Evolutionary conservation across 2,888 invertebrate species (phyloP), one percentile per base, ranked within the genome.

Genomic region (Drosophila seclusa): DNA sequence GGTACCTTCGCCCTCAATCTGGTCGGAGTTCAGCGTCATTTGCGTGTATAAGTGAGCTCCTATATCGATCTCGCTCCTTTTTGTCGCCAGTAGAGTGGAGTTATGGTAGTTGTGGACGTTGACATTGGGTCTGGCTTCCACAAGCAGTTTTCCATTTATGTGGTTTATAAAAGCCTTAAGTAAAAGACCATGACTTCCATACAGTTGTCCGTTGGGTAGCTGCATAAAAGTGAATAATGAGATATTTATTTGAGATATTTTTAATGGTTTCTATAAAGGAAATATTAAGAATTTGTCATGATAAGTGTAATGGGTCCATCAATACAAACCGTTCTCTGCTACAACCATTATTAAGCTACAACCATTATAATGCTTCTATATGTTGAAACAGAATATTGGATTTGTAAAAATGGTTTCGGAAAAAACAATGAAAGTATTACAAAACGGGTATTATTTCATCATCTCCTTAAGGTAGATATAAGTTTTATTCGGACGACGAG

Each of bases 31-130:
- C 0, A 53, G 49, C 5, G 54, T 70, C 70, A 82, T 54, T 0
- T 50, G 11, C 0, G 72, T 70, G 18, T 32, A 82, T 4, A 63
- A 45, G 62, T 84, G 71, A 2, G 71, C 66, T 2, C 76, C 76
- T 3, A 83, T 70, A n/a, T 78, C 78, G 53, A 71, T 71, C 31
- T 73, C 59, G 24, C 71, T 66, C 4, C 62, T 70, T 45, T 65
- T 42, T 7, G 78, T 40, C 8, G 68, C 68, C 27, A 77, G 55
- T 16, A 85, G 52, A 6, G 69, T 66, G 18, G 49, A 38, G 21
- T 61, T 52, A 21, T 68, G 68, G n/a, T 74, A 82, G 42, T 80
- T 85, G 8, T 68, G 42, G 11, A 38, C 21, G 32, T 84, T 72
- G 3, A 73, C 68, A 21, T 63, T 3, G 29, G 62, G 38, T 3